Base-by-base conservation (phyloP, 2,888 invertebrate species). In the Brachyopa scutellaris region DNA sequence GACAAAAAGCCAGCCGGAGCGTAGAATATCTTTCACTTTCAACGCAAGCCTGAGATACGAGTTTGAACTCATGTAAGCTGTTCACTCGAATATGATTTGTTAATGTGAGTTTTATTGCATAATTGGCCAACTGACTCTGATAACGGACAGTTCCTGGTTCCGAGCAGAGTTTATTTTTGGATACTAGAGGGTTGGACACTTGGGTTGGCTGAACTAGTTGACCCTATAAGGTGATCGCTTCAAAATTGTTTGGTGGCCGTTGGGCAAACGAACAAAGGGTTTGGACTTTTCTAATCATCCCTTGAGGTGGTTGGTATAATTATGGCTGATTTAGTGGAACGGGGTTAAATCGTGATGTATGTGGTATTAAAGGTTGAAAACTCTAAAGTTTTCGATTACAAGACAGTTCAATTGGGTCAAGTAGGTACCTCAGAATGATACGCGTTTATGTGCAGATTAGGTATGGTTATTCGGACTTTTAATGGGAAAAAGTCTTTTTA, bases 71-170 rank as follows among this genome's bases (percentile, higher is more conserved):
- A 51, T 80, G 80, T 76, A 49, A 66, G 62, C 69, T 33, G 62
- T 51, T 69, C n/a, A n/a, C n/a, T n/a, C 49, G 62, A 64, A 70
- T 80, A 80, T 80, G 80, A 76, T 76, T 80, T 76, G 80, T 80
- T 70, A 64, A 80, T 80, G 76, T 42, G 62, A 45, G 26, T 51
- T 76, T 69, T 69, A 80, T 80, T 80, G 55, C 76, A 76, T 70
- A 70, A 80, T 80, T 80, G 67, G 29, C 38, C 61, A 38, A 51
- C 17, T 8, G n/a, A n/a, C n/a, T n/a, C n/a, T n/a, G n/a, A n/a
- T n/a, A n/a, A n/a, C n/a, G 38, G 40, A 31, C 13, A 21, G 19
- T 36, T 19, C 13, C n/a, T 13, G 51, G n/a, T 8, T n/a, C n/a
- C 6, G 26, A 21, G 45, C 11, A 4, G 29, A 57, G 53, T 40